Conservation (phyloP, 2,888 invertebrate species). For the Habrosyne pyritoides region DNA sequence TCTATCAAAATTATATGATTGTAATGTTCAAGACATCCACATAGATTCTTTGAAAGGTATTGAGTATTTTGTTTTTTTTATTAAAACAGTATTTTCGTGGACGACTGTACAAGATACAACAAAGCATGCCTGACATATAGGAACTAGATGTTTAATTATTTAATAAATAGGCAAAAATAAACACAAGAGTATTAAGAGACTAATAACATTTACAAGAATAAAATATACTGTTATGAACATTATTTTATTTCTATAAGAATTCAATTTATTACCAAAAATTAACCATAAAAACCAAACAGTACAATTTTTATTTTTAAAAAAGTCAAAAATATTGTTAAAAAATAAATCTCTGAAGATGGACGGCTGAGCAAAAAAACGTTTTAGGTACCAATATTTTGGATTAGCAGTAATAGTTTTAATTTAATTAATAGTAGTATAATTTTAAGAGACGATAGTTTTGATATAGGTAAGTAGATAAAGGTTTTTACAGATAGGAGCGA, state of each 20-base stretch:
- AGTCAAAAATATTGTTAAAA: neutral
- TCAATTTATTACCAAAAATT: too few relatives aligned
- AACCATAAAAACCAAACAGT: too few relatives aligned
- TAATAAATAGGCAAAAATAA: neutral
- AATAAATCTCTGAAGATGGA: neutral
- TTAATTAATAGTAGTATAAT: neutral
- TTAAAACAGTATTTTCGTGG: neutral
- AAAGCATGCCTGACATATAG: conserved; percentile 38
- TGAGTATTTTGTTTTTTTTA: neutral
- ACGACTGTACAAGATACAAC: conserved; percentile 20
- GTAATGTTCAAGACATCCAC: neutral
- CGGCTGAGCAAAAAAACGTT: neutral
- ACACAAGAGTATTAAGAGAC: too few relatives aligned
- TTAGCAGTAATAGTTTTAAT: neutral
- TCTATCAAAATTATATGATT: conserved; percentile 24
- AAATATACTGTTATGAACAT: too few relatives aligned
- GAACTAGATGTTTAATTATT: conserved; percentile 22
- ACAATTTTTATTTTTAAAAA: too few relatives aligned
- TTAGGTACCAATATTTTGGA: neutral
- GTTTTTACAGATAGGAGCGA: neutral
- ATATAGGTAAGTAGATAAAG: neutral
- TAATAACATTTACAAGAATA: neutral
- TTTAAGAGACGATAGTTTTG: neutral
- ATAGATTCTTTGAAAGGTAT: neutral
- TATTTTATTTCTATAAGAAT: too few relatives aligned